Evolutionary conservation across 2,888 invertebrate genomes (phyloP).

Genomic region (Phortica okadai): DNA sequence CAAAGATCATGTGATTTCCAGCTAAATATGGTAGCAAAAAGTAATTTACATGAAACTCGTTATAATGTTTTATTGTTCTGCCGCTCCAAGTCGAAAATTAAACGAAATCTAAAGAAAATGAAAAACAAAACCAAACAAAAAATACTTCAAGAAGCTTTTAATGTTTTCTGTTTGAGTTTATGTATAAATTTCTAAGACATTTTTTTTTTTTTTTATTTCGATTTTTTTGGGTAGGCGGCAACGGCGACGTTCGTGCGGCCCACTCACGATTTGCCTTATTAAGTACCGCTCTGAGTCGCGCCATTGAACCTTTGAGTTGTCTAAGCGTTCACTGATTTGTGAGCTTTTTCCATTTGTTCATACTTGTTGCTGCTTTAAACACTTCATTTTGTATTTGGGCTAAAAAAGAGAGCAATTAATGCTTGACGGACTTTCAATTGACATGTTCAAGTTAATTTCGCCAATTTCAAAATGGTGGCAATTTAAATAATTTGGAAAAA

Average conservation of each 20-base stretch:
- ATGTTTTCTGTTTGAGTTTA: constrained; percentile 46
- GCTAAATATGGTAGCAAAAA: constrained; percentile 70
- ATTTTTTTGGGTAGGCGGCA: constrained; percentile 53
- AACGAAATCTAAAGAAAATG: neutral
- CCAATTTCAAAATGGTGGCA: neutral
- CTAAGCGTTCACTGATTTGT: neutral
- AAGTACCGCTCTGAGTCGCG: constrained; percentile 58
- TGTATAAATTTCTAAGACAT: constrained; percentile 28
- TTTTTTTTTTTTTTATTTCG: too few relatives aligned
- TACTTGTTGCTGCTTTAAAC: neutral
- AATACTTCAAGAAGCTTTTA: constrained; percentile 43
- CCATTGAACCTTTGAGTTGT: constrained; percentile 22
- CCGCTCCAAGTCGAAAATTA: constrained; percentile 15
- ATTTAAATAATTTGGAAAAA: too few relatives aligned
- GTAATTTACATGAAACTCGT: constrained; percentile 64
- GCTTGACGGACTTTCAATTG: neutral
- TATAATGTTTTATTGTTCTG: constrained; percentile 43
- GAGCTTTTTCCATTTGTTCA: constrained; percentile 5
- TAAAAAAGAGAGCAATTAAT: neutral
- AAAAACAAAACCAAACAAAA: neutral
- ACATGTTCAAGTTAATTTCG: neutral
- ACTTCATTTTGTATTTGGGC: neutral
- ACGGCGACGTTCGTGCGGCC: constrained; percentile 49
- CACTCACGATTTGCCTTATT: constrained; percentile 65
- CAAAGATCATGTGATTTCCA: constrained; percentile 57